Evolutionary conservation across 2,797 vertebrate species (phyloP), one percentile per base, ranked within the genome.

Genomic region (Acomys russatus): DNA sequence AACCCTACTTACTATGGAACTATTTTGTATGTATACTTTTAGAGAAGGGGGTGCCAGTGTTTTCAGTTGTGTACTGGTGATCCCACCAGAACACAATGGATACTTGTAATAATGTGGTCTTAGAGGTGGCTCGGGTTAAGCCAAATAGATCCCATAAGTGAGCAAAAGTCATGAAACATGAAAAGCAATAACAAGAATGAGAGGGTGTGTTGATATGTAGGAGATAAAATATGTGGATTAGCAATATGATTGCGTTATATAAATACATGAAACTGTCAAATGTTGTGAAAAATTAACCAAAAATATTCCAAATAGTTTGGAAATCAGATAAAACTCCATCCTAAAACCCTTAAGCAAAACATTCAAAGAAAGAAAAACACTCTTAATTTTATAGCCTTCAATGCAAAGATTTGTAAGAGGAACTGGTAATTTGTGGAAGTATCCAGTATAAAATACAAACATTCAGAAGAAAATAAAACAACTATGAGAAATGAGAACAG

Each of bases 321-420:
- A 73, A 59, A 20, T 30, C 9, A 74, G 23, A 9, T 33, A 33
- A 0, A 88, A 74, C 44, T 44, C 44, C 44, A 4, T 44, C 44
- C 44, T 44, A 44, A 59, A 59, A 59, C 4, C 0, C 33, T 56
- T 56, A 56, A 35, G 35, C 4, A 17, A 59, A 71, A 28, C 25
- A 71, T 38, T 49, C 6, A 51, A 23, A 51, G 15, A 28, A 70
- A 86, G 14, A 71, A 73, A 51, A 38, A 1, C 2, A 22, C 1
- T 54, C 35, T 85, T 82, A 77, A 25, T 33, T 12, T 56, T 78
- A 2, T 14, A 25, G 10, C 56, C n/a, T 85, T n/a, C 54, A 71
- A 74, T 12, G 51, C 38, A 90, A 94, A 44, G 83, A 84, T 64
- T 64, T 96, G 6, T 54, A 91, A 9, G 66, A 12, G 66, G 93